phyloP scores from a whole-genome alignment of 2,797 vertebrate genomes.

The Gobionotothen gibberifrons region DNA sequence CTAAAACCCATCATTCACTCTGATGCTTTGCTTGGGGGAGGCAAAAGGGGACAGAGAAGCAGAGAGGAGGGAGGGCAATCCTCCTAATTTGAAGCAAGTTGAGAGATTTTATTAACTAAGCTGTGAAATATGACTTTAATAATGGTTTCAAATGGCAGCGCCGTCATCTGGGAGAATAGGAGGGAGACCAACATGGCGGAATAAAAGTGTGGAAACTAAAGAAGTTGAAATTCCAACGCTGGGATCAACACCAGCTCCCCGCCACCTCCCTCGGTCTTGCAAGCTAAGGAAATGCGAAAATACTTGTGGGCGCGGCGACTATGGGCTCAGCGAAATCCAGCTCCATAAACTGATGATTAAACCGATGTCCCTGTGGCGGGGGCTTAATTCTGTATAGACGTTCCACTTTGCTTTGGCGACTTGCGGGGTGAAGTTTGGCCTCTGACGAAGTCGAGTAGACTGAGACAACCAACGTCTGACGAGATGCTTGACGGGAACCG shows the following conservation, averaged over 20 bases:
- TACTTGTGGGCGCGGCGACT: constrained; percentile 81
- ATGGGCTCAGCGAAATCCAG: constrained; percentile 76
- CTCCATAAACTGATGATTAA: constrained; percentile 81
- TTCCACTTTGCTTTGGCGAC: constrained; percentile 43
- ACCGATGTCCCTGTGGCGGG: constrained; percentile 76
- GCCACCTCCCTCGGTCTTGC: constrained; percentile 52
- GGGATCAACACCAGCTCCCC: constrained; percentile 60
- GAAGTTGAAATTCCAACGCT: constrained; percentile 61
- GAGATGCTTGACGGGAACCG: constrained; percentile 62
- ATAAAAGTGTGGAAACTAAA: constrained; percentile 65
- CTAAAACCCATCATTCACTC: constrained; percentile 21
- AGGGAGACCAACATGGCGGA: constrained; percentile 47
- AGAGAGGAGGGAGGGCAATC: constrained; percentile 36
- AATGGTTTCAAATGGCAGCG: constrained; percentile 81
- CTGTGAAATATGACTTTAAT: constrained; percentile 84
- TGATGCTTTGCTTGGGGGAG: constrained; percentile 19
- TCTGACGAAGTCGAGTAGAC: constrained; percentile 37
- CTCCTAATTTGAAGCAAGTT: constrained; percentile 74
- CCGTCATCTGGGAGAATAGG: constrained; percentile 41
- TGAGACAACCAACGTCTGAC: constrained; percentile 71
- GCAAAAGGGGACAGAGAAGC: background rate
- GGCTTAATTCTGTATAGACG: constrained; percentile 75
- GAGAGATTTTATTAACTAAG: constrained; percentile 74
- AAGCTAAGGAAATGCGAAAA: constrained; percentile 84
- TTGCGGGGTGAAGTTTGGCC: constrained; percentile 18